Evolutionary conservation across 2,888 invertebrate genomes (phyloP), one percentile per base, ranked within the genome.

Genomic region (Drepanosiphum platanoidis): DNA sequence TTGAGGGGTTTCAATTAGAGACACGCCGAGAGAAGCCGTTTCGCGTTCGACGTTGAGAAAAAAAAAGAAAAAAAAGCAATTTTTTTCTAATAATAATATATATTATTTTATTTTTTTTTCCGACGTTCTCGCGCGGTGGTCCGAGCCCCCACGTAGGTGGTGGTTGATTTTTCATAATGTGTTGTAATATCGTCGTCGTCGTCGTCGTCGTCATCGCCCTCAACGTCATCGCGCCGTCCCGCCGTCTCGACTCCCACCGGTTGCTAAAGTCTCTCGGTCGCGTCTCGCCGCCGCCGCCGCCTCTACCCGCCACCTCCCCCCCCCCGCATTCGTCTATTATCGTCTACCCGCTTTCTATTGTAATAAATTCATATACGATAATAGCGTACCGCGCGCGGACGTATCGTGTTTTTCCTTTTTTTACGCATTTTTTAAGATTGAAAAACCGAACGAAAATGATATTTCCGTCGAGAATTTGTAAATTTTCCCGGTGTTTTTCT

Each of bases 201-300:
- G 27, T 27, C 15, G 58, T 34, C 75, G 9, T 30, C 27, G 30
- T 61, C 30, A 30, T 11, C 68, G 79, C 66, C n/a, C n/a, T n/a
- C n/a, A n/a, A n/a, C n/a, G n/a, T n/a, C n/a, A 18, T 61, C 61
- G 30, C 30, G 13, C 18, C 64, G 32, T n/a, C n/a, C n/a, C 27
- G 36, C n/a, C 66, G 78, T 66, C 79, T n/a, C 80, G 80, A 70
- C 80, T 80, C 70, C 80, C 70, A 70, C 80, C 70, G 80, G 80
- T 80, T 70, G 80, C 70, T 80, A 36, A 52, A 1, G 34, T 30
- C 34, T 64, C 27, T 27, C n/a, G n/a, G 64, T 64, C 34, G n/a
- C n/a, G 30, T 68, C 68, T 74, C n/a, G 34, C 22, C 46, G 34
- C 36, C 36, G 52, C 0, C 52, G 36, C 34, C 42, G 13, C 27